A percentile compares a stretch with the other conserved stretches of the same genome.
Conservation (phyloP, 2,888 invertebrate species). For the Fragum fragum region DNA sequence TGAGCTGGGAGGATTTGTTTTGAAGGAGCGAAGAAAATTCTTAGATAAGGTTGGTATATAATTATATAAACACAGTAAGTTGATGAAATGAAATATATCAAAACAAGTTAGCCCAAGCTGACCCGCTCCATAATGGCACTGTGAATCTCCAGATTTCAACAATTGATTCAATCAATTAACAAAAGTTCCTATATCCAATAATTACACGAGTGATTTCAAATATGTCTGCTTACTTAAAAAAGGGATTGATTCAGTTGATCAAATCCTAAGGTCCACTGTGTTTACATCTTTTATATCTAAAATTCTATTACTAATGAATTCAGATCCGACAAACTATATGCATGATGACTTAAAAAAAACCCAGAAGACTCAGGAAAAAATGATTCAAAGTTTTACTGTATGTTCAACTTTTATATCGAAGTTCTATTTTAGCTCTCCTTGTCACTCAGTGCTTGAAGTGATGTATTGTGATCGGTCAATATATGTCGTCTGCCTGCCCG, state of each 20-base stretch:
- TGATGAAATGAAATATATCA: background rate
- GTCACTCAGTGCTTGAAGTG: no score
- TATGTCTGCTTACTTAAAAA: background rate
- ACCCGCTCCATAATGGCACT: background rate
- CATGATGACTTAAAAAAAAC: no score
- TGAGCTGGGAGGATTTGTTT: constrained; percentile 72
- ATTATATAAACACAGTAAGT: background rate
- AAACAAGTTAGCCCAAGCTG: background rate
- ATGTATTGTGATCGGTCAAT: no score
- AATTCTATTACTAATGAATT: no score
- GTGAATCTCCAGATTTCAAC: background rate
- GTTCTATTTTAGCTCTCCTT: background rate
- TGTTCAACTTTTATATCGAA: background rate
- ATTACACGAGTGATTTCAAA: background rate
- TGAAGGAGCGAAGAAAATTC: constrained; percentile 71
- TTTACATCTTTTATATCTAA: no score
- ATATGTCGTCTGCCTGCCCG: no score
- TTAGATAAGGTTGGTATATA: constrained; percentile 65
- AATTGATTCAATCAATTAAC: background rate
- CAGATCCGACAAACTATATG: no score
- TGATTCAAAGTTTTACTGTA: background rate
- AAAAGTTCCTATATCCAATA: background rate
- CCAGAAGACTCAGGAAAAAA: no score
- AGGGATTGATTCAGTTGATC: background rate
- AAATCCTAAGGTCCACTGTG: no score